Evolutionary conservation across 2,113 vertebrate genomes (phyloP).

Genomic region (Alligator mississippiensis): DNA sequence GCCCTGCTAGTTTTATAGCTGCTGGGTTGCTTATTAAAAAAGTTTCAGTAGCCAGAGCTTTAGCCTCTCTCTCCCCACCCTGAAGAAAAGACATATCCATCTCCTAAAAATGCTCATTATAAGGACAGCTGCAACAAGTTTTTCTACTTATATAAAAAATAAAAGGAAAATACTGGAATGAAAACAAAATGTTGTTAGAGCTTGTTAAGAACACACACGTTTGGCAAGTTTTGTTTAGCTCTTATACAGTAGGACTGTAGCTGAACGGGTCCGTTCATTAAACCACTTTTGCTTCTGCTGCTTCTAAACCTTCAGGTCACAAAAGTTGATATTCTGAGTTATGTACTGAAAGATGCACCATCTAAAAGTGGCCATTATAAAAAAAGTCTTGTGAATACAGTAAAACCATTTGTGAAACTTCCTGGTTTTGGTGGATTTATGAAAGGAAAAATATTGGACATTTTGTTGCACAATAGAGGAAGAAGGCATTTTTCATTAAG

Average conservation of each 20-base stretch:
- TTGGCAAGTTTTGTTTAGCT: not conserved
- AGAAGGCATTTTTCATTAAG: not conserved
- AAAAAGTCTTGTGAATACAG: not conserved
- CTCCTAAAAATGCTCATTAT: not conserved
- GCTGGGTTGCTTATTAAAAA: not conserved
- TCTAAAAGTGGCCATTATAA: not conserved
- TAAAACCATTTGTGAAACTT: not conserved
- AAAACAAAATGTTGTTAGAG: not conserved
- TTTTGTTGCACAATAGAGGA: not conserved
- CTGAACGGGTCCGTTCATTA: constrained; percentile 29
- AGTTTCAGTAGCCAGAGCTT: not conserved
- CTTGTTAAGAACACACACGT: not conserved
- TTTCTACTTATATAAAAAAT: not conserved
- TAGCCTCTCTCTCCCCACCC: not conserved
- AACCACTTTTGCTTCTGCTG: not conserved
- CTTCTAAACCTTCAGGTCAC: not conserved
- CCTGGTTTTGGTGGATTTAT: not conserved
- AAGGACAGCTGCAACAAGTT: not conserved
- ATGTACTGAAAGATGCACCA: not conserved
- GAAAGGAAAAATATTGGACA: not conserved
- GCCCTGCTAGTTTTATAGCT: not conserved
- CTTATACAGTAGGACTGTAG: not conserved
- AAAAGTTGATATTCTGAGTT: not conserved
- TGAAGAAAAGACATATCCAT: not conserved
- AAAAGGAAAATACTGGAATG: not conserved